Base-by-base conservation (phyloP, 2,888 invertebrate species). In the Pandemis corylana region DNA sequence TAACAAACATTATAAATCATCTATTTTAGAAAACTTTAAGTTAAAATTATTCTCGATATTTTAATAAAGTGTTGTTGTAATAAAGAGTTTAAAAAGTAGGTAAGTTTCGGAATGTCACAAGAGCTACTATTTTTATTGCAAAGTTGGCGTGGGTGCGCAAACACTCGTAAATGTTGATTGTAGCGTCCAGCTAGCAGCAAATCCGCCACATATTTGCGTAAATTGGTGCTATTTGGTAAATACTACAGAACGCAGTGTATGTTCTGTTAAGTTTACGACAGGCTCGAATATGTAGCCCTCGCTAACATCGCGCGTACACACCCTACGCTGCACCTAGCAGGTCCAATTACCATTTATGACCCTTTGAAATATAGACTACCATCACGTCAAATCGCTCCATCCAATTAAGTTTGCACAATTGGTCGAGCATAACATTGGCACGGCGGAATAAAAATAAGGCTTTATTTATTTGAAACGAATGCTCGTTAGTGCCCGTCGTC, bases 401-500 rank as follows among this genome's bases (percentile, higher is more conserved):
- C 91, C 92, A 93, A 93, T 93, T 93, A 92, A 91, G 86, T 88
- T 87, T 78, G 88, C 86, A 87, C 87, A 90, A 89, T 90, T 89
- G 88, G 89, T 85, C 83, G 85, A 87, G 92, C 90, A 91, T 90
- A 90, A 93, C 90, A 90, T 89, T 87, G 87, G 89, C 89, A 89
- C 87, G 86, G 82, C 89, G 89, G 88, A 90, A 88, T 87, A 86
- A 82, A 89, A 91, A 91, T 87, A 90, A 91, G 90, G 90, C 90
- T 87, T 90, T 90, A 88, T 88, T 85, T 84, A 89, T 75, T 77
- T 77, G 62, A 85, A 91, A 87, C 88, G 86, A 89, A 91, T 89
- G 92, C 93, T 94, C 93, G 94, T 94, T 94, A 85, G 92, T 85
- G 53, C 28, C 89, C 88, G 90, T 90, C 89, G 91, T 90, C 89